These are phyloP conservation scores for Pterocles burchelli DNA, from an alignment of 2,113 vertebrate genomes.

Conservation along the genomic window DNA sequence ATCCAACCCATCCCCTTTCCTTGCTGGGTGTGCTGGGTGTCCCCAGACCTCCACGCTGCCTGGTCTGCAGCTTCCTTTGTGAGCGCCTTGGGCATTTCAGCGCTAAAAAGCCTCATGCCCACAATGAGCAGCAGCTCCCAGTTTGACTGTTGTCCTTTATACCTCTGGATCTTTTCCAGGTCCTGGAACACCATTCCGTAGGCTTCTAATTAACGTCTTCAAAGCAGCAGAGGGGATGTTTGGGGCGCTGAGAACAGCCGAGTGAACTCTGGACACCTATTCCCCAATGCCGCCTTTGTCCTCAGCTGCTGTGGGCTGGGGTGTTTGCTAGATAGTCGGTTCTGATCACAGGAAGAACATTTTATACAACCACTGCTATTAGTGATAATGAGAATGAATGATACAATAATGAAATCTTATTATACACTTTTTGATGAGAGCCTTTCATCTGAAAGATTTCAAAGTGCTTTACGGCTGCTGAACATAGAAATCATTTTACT, in stretches of 20 bases:
- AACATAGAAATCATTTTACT: constrained; percentile 21
- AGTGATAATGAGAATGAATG: constrained; percentile 60
- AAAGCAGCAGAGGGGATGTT: neutral
- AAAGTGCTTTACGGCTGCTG: constrained; percentile 32
- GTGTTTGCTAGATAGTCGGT: neutral
- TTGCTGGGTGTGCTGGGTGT: neutral
- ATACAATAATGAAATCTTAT: constrained; percentile 48
- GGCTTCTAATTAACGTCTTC: constrained; percentile 60
- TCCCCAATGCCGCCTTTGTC: constrained; percentile 35
- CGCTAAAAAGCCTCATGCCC: neutral
- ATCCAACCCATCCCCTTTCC: neutral
- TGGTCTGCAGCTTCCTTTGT: neutral
- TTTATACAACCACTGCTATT: constrained; percentile 44
- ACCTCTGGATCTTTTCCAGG: constrained; percentile 25
- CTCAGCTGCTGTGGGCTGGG: neutral
- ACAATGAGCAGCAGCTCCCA: accelerated
- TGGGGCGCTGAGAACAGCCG: neutral
- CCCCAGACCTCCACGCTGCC: neutral
- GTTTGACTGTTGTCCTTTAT: neutral
- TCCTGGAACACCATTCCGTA: neutral
- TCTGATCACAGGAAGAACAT: constrained; percentile 36
- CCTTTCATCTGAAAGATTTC: constrained; percentile 56
- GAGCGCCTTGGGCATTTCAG: neutral
- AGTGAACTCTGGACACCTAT: neutral
- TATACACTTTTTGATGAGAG: constrained; percentile 8